phyloP scores from a whole-genome alignment of 2,113 vertebrate genomes.

The Polyodon spathula region DNA sequence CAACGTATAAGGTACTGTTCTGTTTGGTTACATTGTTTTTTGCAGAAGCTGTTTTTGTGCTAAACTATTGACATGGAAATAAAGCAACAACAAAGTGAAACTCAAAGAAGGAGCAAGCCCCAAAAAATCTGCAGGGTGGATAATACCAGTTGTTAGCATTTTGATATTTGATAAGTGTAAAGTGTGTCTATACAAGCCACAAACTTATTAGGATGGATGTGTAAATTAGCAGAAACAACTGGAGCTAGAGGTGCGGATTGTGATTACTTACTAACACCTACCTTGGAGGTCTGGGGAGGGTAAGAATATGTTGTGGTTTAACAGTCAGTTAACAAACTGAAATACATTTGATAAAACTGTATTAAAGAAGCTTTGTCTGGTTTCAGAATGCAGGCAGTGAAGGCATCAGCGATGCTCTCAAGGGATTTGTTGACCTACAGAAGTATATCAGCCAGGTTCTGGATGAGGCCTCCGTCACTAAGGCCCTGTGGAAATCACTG shows the following conservation, averaged over 20 bases:
- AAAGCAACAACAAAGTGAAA: background rate
- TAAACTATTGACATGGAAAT: background rate
- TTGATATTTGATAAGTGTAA: background rate
- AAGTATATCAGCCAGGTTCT: slow-evolving; percentile 43
- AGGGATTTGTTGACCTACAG: slow-evolving; percentile 37
- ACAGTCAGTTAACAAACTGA: background rate
- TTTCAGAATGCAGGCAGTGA: slow-evolving; percentile 24
- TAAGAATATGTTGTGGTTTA: background rate
- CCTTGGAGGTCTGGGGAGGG: no score
- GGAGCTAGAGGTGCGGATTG: no score
- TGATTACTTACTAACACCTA: no score
- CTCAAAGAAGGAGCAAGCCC: background rate
- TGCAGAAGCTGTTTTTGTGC: background rate
- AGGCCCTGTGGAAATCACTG: slow-evolving; percentile 46
- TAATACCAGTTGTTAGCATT: background rate
- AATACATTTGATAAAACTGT: background rate
- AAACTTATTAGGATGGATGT: no score
- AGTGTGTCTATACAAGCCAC: no score
- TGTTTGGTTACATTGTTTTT: no score
- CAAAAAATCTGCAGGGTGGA: background rate
- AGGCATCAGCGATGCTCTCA: slow-evolving; percentile 2
- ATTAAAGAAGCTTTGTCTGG: background rate
- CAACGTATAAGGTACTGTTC: slow-evolving; percentile 29
- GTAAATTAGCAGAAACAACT: no score
- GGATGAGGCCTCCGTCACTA: slow-evolving; percentile 50